A percentile compares a stretch with the other conserved stretches of the same genome.
These are phyloP conservation scores for Plecotus auritus DNA, from an alignment of 2,113 vertebrate species.

Conservation along the genomic window DNA sequence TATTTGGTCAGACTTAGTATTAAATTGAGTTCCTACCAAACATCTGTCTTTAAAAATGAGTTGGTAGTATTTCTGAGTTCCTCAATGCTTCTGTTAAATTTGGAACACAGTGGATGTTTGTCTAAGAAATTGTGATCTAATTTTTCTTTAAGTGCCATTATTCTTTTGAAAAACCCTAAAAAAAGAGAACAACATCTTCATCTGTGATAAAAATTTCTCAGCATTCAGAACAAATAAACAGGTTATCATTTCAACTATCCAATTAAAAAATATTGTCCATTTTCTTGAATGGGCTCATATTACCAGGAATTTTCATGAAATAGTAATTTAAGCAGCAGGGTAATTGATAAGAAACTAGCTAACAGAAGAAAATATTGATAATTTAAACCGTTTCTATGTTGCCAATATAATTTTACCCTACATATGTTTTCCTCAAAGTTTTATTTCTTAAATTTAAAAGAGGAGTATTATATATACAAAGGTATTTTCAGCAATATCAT, in stretches of 20 bases:
- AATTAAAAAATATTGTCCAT: neutral
- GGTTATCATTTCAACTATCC: neutral
- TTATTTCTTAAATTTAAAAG: constrained; percentile 23
- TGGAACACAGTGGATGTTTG: neutral
- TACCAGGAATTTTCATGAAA: constrained; percentile 19
- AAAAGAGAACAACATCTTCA: neutral
- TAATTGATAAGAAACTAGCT: neutral
- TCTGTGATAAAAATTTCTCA: neutral
- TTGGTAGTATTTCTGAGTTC: neutral
- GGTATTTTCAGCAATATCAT: neutral
- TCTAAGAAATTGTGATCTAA: neutral
- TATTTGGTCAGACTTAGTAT: neutral
- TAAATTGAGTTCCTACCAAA: neutral
- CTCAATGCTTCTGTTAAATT: neutral
- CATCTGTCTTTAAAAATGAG: neutral
- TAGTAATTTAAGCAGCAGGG: neutral
- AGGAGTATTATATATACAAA: neutral
- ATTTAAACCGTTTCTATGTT: neutral
- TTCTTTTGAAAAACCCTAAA: constrained; percentile 16
- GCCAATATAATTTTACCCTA: neutral
- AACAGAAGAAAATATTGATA: neutral
- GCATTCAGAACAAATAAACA: neutral
- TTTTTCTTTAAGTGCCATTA: neutral
- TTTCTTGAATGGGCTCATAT: neutral
- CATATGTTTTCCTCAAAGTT: neutral